Base-by-base conservation (phyloP, 2,888 invertebrate species). In the Diarsia rubi region DNA sequence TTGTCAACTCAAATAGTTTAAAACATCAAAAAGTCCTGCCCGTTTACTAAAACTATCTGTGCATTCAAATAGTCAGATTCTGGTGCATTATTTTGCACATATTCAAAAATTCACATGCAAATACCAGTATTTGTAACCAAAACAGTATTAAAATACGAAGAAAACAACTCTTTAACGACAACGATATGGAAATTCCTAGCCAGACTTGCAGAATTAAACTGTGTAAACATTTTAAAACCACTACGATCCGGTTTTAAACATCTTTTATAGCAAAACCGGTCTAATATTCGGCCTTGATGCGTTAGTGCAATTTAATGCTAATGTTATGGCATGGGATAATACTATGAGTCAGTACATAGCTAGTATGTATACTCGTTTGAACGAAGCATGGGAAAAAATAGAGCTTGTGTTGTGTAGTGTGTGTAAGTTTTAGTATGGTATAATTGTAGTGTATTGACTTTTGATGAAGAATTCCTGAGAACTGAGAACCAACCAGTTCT, bases 201-300 rank as follows among this genome's bases (percentile, higher is more conserved):
- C 9, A 24, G 3, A 49, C 14, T 49, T 31, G 27, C n/a, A 9
- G 52, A 19, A 64, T 52, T 81, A 44, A 47, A 57, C 57, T 8
- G 52, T 54, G 62, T 60, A 63, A 80, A 66, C 57, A 78, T 52
- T 21, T 60, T 62, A 64, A 69, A 67, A 68, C 69, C 4, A 45
- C 52, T 21, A 27, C 45, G 49, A 77, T 74, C 82, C 45, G 60
- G 83, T 85, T 70, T 70, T 47, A 24, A 54, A 54, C 66, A 24
- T 68, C 42, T 73, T 75, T 74, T 60, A 75, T 52, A 52, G 73
- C 49, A 63, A 69, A 75, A 83, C 86, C 86, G 81, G 84, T 80
- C 80, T n/a, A 69, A 74, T 77, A 83, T 82, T 73, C 75, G 81
- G 69, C 86, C 86, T 85, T 86, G 78, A 67, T 67, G 70, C 64